Evolutionary conservation across 2,113 vertebrate genomes (phyloP).

Genomic region (Meles meles): DNA sequence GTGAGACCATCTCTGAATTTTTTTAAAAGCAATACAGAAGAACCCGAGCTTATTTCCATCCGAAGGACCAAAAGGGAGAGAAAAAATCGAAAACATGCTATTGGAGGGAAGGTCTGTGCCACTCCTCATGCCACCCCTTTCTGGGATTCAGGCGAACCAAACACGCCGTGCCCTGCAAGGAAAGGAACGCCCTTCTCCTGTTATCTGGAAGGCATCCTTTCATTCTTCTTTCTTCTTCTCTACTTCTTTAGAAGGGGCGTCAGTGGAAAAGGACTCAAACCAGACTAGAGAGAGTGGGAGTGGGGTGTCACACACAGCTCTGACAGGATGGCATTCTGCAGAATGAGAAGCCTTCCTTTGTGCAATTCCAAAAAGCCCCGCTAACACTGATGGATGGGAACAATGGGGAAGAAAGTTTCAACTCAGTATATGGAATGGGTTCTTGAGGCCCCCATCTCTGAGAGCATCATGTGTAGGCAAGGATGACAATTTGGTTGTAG

Average conservation of each 20-base stretch:
- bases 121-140: background rate
- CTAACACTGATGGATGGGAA: background rate
- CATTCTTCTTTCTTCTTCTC: background rate
- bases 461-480: background rate
- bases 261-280: background rate
- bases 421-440: background rate
- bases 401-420: background rate
- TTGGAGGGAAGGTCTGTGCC: background rate
- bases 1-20: background rate
- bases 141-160: background rate
- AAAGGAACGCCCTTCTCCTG: background rate
- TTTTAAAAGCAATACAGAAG: background rate
- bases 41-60: background rate
- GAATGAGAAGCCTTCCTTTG: background rate
- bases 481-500: slow-evolving; percentile 30
- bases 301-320: background rate
- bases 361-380: background rate
- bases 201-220: background rate
- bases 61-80: background rate
- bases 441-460: background rate
- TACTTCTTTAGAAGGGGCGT: background rate
- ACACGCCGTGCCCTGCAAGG: background rate
- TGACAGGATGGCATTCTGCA: background rate
- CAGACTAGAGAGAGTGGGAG: background rate
- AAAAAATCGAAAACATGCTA: background rate